phyloP scores from a whole-genome alignment of 2,797 vertebrate genomes.

The Ptychobarbus kaznakovi region DNA sequence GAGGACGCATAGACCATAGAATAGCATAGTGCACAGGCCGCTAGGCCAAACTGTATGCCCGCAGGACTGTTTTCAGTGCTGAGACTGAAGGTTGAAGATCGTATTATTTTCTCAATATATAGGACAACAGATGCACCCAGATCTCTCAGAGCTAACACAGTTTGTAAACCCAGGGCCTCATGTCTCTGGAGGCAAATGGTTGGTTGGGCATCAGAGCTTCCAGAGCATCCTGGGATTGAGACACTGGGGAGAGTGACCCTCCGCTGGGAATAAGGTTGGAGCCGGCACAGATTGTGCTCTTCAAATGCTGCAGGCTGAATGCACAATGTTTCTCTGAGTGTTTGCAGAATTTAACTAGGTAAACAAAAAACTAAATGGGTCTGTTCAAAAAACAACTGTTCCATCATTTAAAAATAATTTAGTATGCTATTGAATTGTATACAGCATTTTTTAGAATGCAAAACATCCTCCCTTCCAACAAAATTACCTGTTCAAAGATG shows the following conservation, averaged over 20 bases:
- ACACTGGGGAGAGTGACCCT: slow-evolving; percentile 1
- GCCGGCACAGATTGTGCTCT: slow-evolving; percentile 17
- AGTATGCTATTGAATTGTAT: not conserved
- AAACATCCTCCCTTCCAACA: not conserved
- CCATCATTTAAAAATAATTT: not conserved
- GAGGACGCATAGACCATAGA: slow-evolving; percentile 29
- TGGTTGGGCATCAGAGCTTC: slow-evolving; percentile 25
- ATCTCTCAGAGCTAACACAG: slow-evolving; percentile 19
- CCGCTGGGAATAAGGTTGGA: slow-evolving; percentile 4
- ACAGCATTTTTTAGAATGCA: not conserved
- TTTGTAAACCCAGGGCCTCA: not conserved
- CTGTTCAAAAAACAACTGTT: not conserved
- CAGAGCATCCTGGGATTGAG: slow-evolving; percentile 5
- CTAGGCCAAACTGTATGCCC: slow-evolving; percentile 21
- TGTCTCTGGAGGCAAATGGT: slow-evolving; percentile 22
- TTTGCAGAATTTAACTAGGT: not conserved
- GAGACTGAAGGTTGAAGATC: not conserved
- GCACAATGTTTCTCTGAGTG: not conserved
- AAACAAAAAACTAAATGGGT: not conserved
- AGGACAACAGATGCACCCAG: slow-evolving; percentile 27
- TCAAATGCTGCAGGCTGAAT: not conserved
- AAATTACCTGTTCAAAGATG: not conserved
- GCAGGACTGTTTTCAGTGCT: slow-evolving; percentile 7
- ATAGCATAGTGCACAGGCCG: slow-evolving; percentile 3
- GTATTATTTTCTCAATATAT: not conserved